These are phyloP conservation scores for Lasioglossum figueresi DNA, from an alignment of 2,888 invertebrate genomes.

Conservation along the genomic window DNA sequence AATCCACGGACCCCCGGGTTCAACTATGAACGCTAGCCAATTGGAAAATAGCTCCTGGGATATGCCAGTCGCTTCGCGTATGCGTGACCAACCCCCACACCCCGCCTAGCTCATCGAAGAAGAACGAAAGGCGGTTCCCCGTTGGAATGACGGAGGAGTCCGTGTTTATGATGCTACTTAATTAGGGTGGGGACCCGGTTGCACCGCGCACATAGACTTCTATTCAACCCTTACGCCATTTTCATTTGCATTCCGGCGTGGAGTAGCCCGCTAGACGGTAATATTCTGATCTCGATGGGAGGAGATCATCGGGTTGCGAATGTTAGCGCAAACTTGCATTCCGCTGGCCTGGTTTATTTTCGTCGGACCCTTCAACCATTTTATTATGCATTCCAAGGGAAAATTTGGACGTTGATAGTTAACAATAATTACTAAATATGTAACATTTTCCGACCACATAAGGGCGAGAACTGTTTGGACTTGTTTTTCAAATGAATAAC, in stretches of 20 bases:
- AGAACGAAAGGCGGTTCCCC: conserved; percentile 45
- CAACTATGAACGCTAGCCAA: conserved; percentile 79
- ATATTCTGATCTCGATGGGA: neutral
- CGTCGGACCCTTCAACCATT: too few relatives aligned
- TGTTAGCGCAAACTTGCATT: neutral
- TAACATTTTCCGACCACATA: too few relatives aligned
- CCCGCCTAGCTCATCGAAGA: conserved; percentile 38
- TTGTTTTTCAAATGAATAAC: too few relatives aligned
- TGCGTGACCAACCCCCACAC: conserved; percentile 55
- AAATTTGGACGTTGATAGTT: neutral
- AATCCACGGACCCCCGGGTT: conserved; percentile 60
- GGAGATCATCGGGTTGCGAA: neutral
- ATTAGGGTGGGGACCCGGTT: conserved; percentile 66
- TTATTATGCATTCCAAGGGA: neutral
- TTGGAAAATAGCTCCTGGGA: conserved; percentile 77
- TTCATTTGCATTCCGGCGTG: conserved; percentile 6
- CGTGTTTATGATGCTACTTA: conserved; percentile 76
- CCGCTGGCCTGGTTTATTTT: neutral
- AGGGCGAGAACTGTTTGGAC: too few relatives aligned
- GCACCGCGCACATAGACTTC: conserved; percentile 38
- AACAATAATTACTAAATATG: too few relatives aligned
- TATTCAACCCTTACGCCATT: conserved; percentile 21
- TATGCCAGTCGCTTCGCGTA: conserved; percentile 65
- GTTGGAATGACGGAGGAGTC: conserved; percentile 47
- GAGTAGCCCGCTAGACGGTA: neutral